These are phyloP conservation scores for Macrosteles quadrilineatus DNA, from an alignment of 1,140 invertebrate species.

Conservation along the genomic window DNA sequence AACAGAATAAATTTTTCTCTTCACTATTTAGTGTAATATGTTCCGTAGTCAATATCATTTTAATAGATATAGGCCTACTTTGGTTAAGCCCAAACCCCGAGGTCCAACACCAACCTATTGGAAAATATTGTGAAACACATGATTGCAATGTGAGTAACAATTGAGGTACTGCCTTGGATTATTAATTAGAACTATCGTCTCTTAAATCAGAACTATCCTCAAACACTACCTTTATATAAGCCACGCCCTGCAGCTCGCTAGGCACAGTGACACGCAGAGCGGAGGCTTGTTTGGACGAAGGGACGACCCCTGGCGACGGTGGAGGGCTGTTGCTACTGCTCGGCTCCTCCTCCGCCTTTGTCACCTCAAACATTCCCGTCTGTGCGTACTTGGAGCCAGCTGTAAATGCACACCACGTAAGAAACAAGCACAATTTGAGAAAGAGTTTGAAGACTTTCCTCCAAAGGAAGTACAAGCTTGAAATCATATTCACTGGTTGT, in stretches of 20 bases:
- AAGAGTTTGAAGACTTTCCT: neutral
- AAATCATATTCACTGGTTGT: neutral
- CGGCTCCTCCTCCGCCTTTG: slow-evolving; percentile 84
- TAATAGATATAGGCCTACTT: too few relatives aligned
- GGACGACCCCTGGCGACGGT: slow-evolving; percentile 51
- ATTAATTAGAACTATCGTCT: too few relatives aligned
- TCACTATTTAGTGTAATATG: too few relatives aligned
- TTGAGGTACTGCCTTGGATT: too few relatives aligned
- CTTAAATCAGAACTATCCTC: too few relatives aligned
- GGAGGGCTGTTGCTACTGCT: slow-evolving; percentile 57
- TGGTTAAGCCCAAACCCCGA: too few relatives aligned
- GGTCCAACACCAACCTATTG: too few relatives aligned
- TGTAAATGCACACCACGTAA: too few relatives aligned
- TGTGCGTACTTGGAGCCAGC: slow-evolving; percentile 91
- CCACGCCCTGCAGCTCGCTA: slow-evolving; percentile 90
- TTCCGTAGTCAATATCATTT: too few relatives aligned
- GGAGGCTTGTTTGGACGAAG: slow-evolving; percentile 63
- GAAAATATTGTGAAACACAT: too few relatives aligned
- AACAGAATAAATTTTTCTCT: too few relatives aligned
- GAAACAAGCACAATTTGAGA: neutral
- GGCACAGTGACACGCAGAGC: slow-evolving; percentile 89
- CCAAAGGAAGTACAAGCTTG: neutral
- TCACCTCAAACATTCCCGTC: slow-evolving; percentile 94
- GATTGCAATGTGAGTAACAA: too few relatives aligned
- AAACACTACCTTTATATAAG: slow-evolving; percentile 93